Percentiles rank a stretch among this genome's conserved stretches.
Conservation (phyloP, 2,888 invertebrate species). For the Cryptophagus acutangulus region DNA sequence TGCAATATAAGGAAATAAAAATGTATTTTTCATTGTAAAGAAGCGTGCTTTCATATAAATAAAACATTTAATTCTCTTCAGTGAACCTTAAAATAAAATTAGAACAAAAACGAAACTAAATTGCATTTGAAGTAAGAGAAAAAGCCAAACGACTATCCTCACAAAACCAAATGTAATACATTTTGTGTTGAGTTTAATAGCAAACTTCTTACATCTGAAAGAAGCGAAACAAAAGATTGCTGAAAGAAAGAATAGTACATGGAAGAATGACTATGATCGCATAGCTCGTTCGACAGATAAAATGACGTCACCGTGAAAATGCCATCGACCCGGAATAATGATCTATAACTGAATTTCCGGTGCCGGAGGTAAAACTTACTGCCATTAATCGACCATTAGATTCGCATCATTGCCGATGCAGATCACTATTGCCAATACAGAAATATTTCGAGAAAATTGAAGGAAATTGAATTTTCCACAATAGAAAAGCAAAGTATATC, state of each 20-base stretch:
- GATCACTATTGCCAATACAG: conserved; percentile 20
- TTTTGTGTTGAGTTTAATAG: conserved; percentile 3
- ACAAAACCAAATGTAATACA: no score
- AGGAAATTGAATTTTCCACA: conserved; percentile 18
- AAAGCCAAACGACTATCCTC: conserved; percentile 1
- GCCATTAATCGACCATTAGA: conserved; percentile 24
- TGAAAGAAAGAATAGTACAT: conserved; percentile 3
- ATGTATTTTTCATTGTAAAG: no score
- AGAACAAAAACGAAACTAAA: conserved; percentile 1
- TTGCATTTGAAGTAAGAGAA: neutral
- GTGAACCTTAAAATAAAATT: conserved; percentile 7
- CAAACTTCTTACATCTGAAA: conserved; percentile 3
- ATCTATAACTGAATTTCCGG: conserved; percentile 17
- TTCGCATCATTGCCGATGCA: conserved; percentile 22
- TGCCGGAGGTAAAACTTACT: conserved; percentile 15
- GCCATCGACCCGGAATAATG: conserved; percentile 18
- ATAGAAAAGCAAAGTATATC: no score
- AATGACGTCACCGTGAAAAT: conserved; percentile 13
- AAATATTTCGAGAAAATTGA: conserved; percentile 18
- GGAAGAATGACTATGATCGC: neutral
- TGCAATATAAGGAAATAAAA: no score
- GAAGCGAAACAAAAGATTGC: conserved; percentile 2
- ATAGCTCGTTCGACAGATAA: conserved; percentile 7
- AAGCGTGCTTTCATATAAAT: no score
- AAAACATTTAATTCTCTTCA: conserved; percentile 5